Evolutionary conservation across 1,140 invertebrate genomes (phyloP), one percentile per base, ranked within the genome.

Genomic region (Rhopalosiphum maidis): DNA sequence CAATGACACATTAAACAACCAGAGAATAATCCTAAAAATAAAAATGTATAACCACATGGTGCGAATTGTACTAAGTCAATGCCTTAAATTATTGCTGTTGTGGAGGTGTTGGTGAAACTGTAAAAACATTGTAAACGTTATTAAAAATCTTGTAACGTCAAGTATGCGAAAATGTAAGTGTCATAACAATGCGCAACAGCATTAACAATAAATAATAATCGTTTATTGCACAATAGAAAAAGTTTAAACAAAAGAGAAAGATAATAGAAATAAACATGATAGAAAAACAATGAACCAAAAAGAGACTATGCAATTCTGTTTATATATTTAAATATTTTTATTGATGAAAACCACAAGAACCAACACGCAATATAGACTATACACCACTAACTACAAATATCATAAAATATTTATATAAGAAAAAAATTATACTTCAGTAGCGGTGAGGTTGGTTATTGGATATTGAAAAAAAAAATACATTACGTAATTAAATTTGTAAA

Each of bases 171-270:
- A 90, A 90, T 25, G 37, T 90, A 90, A 90, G 55, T 89, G n/a
- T n/a, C 25, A 68, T 46, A 90, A 68, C 37, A 90, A 68, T 90
- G 41, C 2, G 54, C 6, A 43, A 60, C 25, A 30, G 37, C 21
- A 68, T 41, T 90, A 90, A 54, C n/a, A 1, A 90, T 90, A 90
- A 90, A 90, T 68, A 90, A 68, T 90, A 68, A 68, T 30, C 89
- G 6, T 43, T 43, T n/a, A 68, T 68, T 90, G 55, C 54, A n/a
- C 37, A 90, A 68, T 43, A n/a, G 54, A 90, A 90, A 60, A 90
- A 68, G 37, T 68, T 90, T 1, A 90, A 90, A 60, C 54, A 90
- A 60, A 90, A 90, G 54, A 55, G 37, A 55, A 68, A 60, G 54
- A 90, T 5, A 90, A 41, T n/a, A 77, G n/a, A 77, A 77, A n/a